These are phyloP conservation scores for Tonatia bakeri DNA, from an alignment of 2,113 vertebrate species.

Conservation along the genomic window DNA sequence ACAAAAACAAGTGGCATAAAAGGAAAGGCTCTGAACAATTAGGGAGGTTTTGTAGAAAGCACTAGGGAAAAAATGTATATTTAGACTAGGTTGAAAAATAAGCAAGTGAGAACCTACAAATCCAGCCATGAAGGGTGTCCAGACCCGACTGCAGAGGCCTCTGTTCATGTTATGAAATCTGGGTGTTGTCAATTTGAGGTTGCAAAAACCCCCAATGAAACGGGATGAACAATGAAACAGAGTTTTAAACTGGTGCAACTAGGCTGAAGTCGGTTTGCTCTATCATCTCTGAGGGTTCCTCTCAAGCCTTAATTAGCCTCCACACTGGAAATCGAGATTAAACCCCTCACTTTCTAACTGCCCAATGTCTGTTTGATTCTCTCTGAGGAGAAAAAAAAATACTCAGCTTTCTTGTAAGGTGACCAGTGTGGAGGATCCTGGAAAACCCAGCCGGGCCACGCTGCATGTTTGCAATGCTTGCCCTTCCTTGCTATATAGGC, in stretches of 20 bases:
- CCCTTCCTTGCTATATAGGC: neutral
- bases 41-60: neutral
- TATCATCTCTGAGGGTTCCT: neutral
- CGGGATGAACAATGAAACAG: neutral
- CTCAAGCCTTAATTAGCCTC: neutral
- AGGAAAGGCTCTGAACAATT: neutral
- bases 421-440: too few relatives aligned
- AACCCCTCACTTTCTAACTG: neutral
- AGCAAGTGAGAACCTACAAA: neutral
- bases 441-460: neutral
- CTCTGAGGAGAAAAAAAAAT: neutral
- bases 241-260: neutral
- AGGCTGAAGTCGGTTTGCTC: neutral
- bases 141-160: neutral
- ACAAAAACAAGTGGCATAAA: neutral
- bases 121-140: neutral
- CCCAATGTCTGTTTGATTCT: neutral
- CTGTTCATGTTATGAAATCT: neutral
- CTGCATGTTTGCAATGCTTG: neutral
- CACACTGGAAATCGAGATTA: neutral
- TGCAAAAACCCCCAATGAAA: too few relatives aligned
- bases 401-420: neutral
- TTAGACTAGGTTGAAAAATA: neutral
- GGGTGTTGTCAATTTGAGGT: neutral
- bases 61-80: neutral